Evolutionary conservation across 2,888 invertebrate genomes (phyloP), one percentile per base, ranked within the genome.

Genomic region (Eurytoma adleriae): DNA sequence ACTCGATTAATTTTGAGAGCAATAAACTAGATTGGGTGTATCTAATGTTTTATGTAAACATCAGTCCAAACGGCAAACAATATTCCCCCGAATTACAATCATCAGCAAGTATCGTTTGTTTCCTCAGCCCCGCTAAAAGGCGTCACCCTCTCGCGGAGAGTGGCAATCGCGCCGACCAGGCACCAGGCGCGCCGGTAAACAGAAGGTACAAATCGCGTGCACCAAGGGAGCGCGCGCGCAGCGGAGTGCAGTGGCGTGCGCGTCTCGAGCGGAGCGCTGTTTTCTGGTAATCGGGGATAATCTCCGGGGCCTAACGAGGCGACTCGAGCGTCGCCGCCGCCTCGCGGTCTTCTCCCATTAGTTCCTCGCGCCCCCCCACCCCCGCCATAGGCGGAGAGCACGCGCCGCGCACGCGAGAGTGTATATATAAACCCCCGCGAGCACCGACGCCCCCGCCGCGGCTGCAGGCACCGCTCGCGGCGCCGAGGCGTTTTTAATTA

Each of bases 401-500:
- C 66, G 66, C 67, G 56, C 14, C 48, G 68, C 24, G 62, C 73
- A 48, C 61, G 72, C 61, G 72, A 67, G 72, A 67, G 20, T 52
- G 16, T 64, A 20, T 27, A 27, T 50, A 52, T 48, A 24, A 20
- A 61, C 75, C 62, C 27, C 64, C 40, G 40, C 40, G 40, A 7
- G 40, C 7, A 40, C 24, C 16, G 24, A 14, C 1, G 27, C 61
- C 24, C 24, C 24, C 24, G 14, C 24, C 14, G 13, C 20, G 59
- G 20, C 59, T 18, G 20, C 24, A 14, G 27, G 14, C 24, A 10
- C 27, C 54, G 54, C 54, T 13, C 54, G 84, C 84, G 84, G 85
- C 86, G 86, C 81, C 82, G 83, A 72, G 84, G 78, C 84, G 84
- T 83, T 87, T 88, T 89, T 89, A 89, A 89, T 89, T 88, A 87